phyloP scores from a whole-genome alignment of 1,140 invertebrate species.

The Trinorchestia longiramus region DNA sequence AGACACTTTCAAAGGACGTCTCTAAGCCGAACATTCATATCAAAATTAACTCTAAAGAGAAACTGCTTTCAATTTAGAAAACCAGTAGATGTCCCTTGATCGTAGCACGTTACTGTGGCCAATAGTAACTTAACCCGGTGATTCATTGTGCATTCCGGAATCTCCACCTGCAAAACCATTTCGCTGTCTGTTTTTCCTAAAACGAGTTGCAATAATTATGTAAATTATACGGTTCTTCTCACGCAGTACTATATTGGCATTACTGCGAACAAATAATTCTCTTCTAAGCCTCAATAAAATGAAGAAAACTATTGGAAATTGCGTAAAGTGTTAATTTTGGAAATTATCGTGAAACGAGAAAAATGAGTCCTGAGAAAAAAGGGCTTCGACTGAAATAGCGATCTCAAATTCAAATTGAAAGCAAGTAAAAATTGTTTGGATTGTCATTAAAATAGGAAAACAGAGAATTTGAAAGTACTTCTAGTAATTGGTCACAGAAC shows the following conservation, averaged over 20 bases:
- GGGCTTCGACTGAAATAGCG: not conserved
- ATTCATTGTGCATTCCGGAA: not conserved
- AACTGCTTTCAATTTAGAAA: not conserved
- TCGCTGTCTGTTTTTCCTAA: not conserved
- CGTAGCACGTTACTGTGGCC: not conserved
- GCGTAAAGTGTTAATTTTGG: not conserved
- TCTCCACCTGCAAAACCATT: not conserved
- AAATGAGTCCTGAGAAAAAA: not conserved
- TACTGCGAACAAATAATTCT: not conserved
- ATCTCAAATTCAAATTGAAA: not conserved
- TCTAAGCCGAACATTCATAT: not conserved
- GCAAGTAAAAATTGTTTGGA: not conserved
- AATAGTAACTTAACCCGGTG: not conserved
- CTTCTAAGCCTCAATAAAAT: not conserved
- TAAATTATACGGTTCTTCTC: not conserved
- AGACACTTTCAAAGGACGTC: not conserved
- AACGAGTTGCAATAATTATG: not conserved
- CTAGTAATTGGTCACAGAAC: not conserved
- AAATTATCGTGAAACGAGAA: not conserved
- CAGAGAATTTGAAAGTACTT: not conserved
- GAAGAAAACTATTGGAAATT: slow-evolving; percentile 11
- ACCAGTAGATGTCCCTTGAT: not conserved
- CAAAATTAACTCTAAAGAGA: not conserved
- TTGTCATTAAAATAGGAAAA: not conserved
- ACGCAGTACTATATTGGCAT: not conserved